These are phyloP conservation scores for Phaedon cochleariae DNA, from an alignment of 2,888 invertebrate genomes.

Conservation along the genomic window DNA sequence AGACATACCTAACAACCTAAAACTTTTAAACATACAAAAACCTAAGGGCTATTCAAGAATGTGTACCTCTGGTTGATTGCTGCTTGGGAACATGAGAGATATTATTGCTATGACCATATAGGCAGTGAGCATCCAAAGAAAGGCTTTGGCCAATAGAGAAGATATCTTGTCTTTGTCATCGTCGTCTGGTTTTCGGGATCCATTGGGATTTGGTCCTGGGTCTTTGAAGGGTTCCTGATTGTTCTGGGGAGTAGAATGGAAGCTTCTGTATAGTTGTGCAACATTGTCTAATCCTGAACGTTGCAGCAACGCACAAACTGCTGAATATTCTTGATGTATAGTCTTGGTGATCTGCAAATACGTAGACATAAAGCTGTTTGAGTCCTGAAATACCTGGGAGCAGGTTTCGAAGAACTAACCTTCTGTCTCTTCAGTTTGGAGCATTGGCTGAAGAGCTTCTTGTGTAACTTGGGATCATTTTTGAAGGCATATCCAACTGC, in stretches of 20 bases:
- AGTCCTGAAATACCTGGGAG: neutral
- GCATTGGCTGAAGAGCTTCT: neutral
- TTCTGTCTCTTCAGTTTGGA: neutral
- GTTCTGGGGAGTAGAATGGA: slow-evolving; percentile 48
- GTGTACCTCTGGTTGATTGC: slow-evolving; percentile 75
- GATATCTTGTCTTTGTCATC: slow-evolving; percentile 77
- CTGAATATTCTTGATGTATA: slow-evolving; percentile 66
- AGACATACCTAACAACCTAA: slow-evolving; percentile 78
- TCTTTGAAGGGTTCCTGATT: slow-evolving; percentile 42
- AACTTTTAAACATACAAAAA: slow-evolving; percentile 29
- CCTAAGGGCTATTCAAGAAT: neutral
- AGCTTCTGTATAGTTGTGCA: slow-evolving; percentile 52
- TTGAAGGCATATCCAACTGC: neutral
- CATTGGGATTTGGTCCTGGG: slow-evolving; percentile 31
- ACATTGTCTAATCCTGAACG: slow-evolving; percentile 65
- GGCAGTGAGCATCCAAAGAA: slow-evolving; percentile 82
- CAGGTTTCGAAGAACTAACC: neutral
- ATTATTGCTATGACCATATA: slow-evolving; percentile 78
- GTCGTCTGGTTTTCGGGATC: slow-evolving; percentile 60
- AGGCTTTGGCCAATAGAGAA: slow-evolving; percentile 76
- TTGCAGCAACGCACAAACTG: slow-evolving; percentile 65
- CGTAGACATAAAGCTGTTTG: neutral
- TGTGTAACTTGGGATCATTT: neutral
- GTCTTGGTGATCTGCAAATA: slow-evolving; percentile 24
- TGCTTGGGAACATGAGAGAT: slow-evolving; percentile 75